Evolutionary conservation across 2,113 vertebrate species (phyloP).

Genomic region (Actinemys pallida): DNA sequence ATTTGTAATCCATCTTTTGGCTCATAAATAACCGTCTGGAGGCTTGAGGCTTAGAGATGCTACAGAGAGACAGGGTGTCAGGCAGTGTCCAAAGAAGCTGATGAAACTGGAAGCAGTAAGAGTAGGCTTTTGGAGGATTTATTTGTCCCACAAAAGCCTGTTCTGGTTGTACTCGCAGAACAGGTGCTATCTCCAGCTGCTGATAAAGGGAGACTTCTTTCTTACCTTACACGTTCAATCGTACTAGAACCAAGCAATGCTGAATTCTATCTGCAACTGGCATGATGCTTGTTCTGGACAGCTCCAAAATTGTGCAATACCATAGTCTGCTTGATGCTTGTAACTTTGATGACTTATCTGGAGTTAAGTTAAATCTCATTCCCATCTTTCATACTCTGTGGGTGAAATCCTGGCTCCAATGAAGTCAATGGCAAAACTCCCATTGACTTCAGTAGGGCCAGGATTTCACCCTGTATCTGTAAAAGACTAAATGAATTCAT

Average conservation of each 20-base stretch:
- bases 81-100: background rate
- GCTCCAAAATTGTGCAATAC: background rate
- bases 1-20: background rate
- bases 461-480: slow-evolving; percentile 7
- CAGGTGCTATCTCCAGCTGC: rapidly evolving
- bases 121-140: background rate
- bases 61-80: background rate
- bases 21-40: background rate
- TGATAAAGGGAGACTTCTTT: background rate
- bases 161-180: background rate
- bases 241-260: background rate
- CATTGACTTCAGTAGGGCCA: background rate
- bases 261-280: background rate
- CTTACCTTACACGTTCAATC: background rate
- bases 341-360: background rate
- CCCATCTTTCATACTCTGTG: background rate
- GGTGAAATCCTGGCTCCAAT: background rate
- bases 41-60: background rate
- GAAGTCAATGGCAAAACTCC: background rate
- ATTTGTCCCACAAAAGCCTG: rapidly evolving
- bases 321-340: background rate
- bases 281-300: background rate
- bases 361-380: slow-evolving; percentile 23
- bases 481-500: slow-evolving; percentile 35
- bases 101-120: background rate